Conservation (phyloP, 1,140 invertebrate species). For the Euborellia annulipes region DNA sequence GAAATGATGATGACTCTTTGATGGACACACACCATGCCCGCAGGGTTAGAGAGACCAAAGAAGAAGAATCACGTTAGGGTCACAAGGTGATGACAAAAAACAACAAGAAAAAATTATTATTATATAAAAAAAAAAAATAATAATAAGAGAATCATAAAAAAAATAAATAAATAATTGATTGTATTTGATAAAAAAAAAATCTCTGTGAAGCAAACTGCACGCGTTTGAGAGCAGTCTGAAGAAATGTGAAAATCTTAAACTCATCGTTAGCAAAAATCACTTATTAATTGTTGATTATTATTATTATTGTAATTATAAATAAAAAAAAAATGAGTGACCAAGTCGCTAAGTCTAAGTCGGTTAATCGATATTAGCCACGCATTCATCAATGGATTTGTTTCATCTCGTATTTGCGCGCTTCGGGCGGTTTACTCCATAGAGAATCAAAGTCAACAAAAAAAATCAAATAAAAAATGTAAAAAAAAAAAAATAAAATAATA, state of each 20-base stretch:
- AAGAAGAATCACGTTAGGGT: no score
- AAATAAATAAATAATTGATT: no score
- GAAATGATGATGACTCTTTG: no score
- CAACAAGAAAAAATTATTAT: no score
- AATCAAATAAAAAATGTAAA: conserved; percentile 5
- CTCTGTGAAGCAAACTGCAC: conserved; percentile 22
- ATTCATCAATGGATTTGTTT: conserved; percentile 4
- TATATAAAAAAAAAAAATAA: no score
- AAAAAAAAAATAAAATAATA: conserved; percentile 7
- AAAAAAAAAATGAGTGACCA: not conserved
- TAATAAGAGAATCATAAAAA: no score
- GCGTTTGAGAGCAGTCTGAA: conserved; percentile 16
- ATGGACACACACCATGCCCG: no score
- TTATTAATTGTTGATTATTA: conserved; percentile 8
- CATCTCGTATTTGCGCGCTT: not conserved
- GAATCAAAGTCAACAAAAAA: conserved; percentile 4
- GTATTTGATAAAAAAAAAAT: no score
- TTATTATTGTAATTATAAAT: conserved; percentile 2
- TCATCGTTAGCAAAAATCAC: conserved; percentile 8
- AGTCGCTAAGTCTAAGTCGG: not conserved
- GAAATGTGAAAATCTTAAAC: conserved; percentile 6
- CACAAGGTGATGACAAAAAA: no score
- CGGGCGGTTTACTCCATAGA: conserved; percentile 20
- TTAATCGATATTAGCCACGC: not conserved
- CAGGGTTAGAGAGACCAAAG: no score